A percentile compares a stretch with the other conserved stretches of the same genome.
phyloP scores from a whole-genome alignment of 2,888 invertebrate genomes.

The Napeogenes sylphis region DNA sequence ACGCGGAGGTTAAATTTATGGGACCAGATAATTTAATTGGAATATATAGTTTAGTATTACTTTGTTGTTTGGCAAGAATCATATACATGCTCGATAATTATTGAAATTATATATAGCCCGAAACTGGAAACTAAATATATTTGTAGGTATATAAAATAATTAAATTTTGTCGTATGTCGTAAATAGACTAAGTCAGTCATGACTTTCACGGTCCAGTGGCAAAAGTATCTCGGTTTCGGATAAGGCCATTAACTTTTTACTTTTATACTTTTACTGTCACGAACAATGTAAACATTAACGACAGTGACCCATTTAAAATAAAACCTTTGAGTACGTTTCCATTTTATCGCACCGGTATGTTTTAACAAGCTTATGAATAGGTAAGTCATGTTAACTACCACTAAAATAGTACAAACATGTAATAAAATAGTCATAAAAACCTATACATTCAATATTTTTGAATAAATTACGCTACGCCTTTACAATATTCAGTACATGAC shows the following conservation, averaged over 20 bases:
- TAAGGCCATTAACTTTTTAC: slow-evolving; percentile 22
- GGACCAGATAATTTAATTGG: neutral
- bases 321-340: slow-evolving; percentile 9
- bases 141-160: too few relatives aligned
- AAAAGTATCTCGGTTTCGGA: slow-evolving; percentile 15
- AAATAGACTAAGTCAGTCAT: neutral
- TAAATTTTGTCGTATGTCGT: neutral
- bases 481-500: too few relatives aligned
- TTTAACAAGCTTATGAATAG: neutral
- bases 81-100: too few relatives aligned
- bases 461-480: too few relatives aligned
- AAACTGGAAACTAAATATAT: too few relatives aligned
- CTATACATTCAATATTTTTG: too few relatives aligned
- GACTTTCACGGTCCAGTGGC: slow-evolving; percentile 11
- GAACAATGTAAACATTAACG: slow-evolving; percentile 29
- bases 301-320: slow-evolving; percentile 32
- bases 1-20: neutral
- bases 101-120: too few relatives aligned
- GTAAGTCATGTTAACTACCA: too few relatives aligned
- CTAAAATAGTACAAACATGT: too few relatives aligned
- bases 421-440: too few relatives aligned
- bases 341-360: neutral
- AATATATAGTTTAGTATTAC: neutral
- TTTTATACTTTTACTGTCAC: slow-evolving; percentile 27
- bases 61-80: neutral